phyloP scores from a whole-genome alignment of 2,888 invertebrate genomes.

The Actias luna region DNA sequence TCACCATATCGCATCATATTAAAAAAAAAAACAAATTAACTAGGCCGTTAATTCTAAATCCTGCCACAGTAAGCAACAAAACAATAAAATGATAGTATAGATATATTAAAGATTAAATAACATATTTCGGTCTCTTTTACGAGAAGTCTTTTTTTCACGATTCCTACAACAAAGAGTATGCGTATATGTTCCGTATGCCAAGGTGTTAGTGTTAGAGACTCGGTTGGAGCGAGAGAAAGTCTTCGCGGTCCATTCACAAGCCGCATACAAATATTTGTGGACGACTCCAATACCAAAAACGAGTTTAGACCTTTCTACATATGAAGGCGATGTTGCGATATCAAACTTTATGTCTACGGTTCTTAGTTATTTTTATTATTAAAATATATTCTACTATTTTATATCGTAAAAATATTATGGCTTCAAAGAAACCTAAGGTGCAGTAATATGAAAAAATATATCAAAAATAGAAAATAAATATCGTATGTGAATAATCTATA shows the following conservation, averaged over 20 bases:
- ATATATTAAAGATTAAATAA: neutral
- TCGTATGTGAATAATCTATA: too few relatives aligned
- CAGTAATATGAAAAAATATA: neutral
- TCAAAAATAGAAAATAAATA: too few relatives aligned
- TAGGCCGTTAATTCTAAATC: too few relatives aligned
- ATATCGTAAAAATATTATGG: neutral
- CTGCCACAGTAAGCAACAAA: too few relatives aligned
- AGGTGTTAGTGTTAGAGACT: slow-evolving; percentile 61
- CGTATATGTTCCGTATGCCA: slow-evolving; percentile 34
- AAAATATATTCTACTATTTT: slow-evolving; percentile 11
- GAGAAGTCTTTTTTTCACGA: neutral
- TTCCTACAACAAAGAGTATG: slow-evolving; percentile 32
- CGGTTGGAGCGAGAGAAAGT: slow-evolving; percentile 70
- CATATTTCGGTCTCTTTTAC: neutral
- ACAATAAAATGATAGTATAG: neutral
- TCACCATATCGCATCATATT: too few relatives aligned
- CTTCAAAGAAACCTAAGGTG: neutral
- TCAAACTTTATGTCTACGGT: slow-evolving; percentile 33
- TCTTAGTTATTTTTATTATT: slow-evolving; percentile 15
- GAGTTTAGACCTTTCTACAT: slow-evolving; percentile 71
- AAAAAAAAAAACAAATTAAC: too few relatives aligned
- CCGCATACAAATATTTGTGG: slow-evolving; percentile 80
- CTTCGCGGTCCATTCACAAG: slow-evolving; percentile 77
- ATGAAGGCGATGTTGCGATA: slow-evolving; percentile 46
- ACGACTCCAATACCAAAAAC: slow-evolving; percentile 75